A percentile compares a stretch with the other conserved stretches of the same genome.
phyloP scores from a whole-genome alignment of 2,888 invertebrate species.

The Blera fallax region DNA sequence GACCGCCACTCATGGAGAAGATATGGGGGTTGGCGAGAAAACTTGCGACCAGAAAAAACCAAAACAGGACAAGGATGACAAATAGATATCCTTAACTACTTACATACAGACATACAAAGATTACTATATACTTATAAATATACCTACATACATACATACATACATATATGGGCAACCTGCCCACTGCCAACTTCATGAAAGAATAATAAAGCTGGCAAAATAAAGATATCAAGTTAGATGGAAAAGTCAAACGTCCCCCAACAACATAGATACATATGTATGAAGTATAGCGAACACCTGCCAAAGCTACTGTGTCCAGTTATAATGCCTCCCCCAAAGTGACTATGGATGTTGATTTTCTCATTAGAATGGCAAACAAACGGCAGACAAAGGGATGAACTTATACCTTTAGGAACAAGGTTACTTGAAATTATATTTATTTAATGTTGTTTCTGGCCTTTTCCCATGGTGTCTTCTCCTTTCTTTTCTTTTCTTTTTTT shows the following conservation, averaged over 20 bases:
- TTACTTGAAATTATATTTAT: slow-evolving; percentile 43
- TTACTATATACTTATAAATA: not conserved
- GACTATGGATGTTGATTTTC: slow-evolving; percentile 57
- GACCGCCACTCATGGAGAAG: slow-evolving; percentile 10
- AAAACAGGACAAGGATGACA: slow-evolving; percentile 67
- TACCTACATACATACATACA: slow-evolving; percentile 28
- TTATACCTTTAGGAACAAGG: slow-evolving; percentile 3
- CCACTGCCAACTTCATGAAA: slow-evolving; percentile 61
- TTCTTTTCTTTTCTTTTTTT: not conserved
- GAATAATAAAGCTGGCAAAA: slow-evolving; percentile 53
- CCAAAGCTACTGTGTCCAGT: slow-evolving; percentile 42
- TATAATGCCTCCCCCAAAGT: slow-evolving; percentile 24
- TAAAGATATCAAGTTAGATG: slow-evolving; percentile 46
- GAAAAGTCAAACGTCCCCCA: slow-evolving; percentile 24
- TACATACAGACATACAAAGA: slow-evolving; percentile 25
- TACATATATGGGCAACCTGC: slow-evolving; percentile 41
- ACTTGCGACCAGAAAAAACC: slow-evolving; percentile 55
- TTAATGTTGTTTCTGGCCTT: slow-evolving; percentile 24
- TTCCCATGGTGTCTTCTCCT: not conserved
- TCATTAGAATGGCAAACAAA: slow-evolving; percentile 49
- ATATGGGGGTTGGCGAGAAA: slow-evolving; percentile 30
- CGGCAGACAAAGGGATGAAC: slow-evolving; percentile 30
- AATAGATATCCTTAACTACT: slow-evolving; percentile 56
- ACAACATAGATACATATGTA: slow-evolving; percentile 29
- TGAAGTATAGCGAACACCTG: slow-evolving; percentile 48